Percentiles rank a stretch among this genome's conserved stretches.
Evolutionary conservation across 1,140 invertebrate genomes (phyloP).

Genomic region (Branchinecta lynchi): DNA sequence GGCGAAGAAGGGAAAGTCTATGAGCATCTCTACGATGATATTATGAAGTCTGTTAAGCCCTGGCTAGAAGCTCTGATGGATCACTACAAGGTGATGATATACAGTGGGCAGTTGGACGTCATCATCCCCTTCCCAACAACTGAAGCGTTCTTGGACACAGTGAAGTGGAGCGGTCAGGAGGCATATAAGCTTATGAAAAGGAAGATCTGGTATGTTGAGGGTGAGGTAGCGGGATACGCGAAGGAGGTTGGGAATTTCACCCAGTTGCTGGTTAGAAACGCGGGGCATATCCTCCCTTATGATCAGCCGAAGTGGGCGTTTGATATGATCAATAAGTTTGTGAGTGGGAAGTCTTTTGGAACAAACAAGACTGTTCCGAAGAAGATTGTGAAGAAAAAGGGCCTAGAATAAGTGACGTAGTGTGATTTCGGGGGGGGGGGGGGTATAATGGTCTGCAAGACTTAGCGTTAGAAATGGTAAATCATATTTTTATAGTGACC

Average conservation of each 20-base stretch:
- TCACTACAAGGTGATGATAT: slow-evolving; percentile 41
- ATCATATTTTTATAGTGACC: too few relatives aligned
- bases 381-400: too few relatives aligned
- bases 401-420: too few relatives aligned
- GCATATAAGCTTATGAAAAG: slow-evolving; percentile 47
- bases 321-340: slow-evolving; percentile 59
- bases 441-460: too few relatives aligned
- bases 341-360: slow-evolving; percentile 40
- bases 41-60: slow-evolving; percentile 63
- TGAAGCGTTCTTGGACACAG: slow-evolving; percentile 44
- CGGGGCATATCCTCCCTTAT: slow-evolving; percentile 65
- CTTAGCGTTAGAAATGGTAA: too few relatives aligned
- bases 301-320: slow-evolving; percentile 63
- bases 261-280: slow-evolving; percentile 61
- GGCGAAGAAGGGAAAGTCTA: slow-evolving; percentile 27
- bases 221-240: slow-evolving; percentile 57
- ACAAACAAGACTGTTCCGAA: not conserved
- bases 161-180: slow-evolving; percentile 48
- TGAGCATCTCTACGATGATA: slow-evolving; percentile 50
- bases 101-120: slow-evolving; percentile 57
- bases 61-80: slow-evolving; percentile 50
- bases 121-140: slow-evolving; percentile 65
- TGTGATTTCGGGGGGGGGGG: too few relatives aligned
- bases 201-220: slow-evolving; percentile 48
- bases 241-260: slow-evolving; percentile 53